These are phyloP conservation scores for Sesia apiformis DNA, from an alignment of 2,888 invertebrate genomes.

Conservation along the genomic window DNA sequence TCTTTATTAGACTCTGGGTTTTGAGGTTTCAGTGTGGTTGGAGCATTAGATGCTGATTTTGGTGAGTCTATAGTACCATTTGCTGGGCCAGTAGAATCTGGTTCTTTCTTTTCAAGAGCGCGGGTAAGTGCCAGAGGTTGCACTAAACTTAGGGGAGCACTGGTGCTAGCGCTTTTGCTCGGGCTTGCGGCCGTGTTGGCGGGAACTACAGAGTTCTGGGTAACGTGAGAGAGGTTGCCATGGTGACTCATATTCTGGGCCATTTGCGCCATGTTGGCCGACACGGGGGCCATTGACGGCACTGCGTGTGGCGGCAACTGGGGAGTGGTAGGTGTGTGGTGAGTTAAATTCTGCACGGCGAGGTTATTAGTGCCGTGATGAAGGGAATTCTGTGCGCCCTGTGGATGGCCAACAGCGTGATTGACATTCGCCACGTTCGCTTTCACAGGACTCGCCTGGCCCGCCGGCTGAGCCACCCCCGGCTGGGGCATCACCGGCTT, in stretches of 20 bases:
- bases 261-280: slow-evolving; percentile 70
- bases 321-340: slow-evolving; percentile 43
- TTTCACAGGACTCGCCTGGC: slow-evolving; percentile 59
- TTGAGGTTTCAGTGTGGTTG: slow-evolving; percentile 43
- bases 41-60: slow-evolving; percentile 43
- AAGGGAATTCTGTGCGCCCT: slow-evolving; percentile 54
- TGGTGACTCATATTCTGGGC: slow-evolving; percentile 72
- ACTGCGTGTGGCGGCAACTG: slow-evolving; percentile 41
- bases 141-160: slow-evolving; percentile 60
- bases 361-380: slow-evolving; percentile 45
- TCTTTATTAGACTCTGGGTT: slow-evolving; percentile 56
- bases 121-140: slow-evolving; percentile 61
- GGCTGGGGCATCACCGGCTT: slow-evolving; percentile 74
- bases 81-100: slow-evolving; percentile 44
- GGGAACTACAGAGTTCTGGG: slow-evolving; percentile 49
- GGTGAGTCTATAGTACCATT: slow-evolving; percentile 64
- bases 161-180: slow-evolving; percentile 43
- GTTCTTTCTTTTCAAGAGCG: slow-evolving; percentile 61
- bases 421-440: slow-evolving; percentile 58
- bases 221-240: slow-evolving; percentile 61
- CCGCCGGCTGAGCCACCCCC: slow-evolving; percentile 60
- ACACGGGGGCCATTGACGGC: slow-evolving; percentile 66
- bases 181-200: slow-evolving; percentile 44
- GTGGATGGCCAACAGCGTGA: slow-evolving; percentile 55
- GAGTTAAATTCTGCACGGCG: slow-evolving; percentile 56